Evolutionary conservation across 2,797 vertebrate genomes (phyloP).

Genomic region (Coreius guichenoti): DNA sequence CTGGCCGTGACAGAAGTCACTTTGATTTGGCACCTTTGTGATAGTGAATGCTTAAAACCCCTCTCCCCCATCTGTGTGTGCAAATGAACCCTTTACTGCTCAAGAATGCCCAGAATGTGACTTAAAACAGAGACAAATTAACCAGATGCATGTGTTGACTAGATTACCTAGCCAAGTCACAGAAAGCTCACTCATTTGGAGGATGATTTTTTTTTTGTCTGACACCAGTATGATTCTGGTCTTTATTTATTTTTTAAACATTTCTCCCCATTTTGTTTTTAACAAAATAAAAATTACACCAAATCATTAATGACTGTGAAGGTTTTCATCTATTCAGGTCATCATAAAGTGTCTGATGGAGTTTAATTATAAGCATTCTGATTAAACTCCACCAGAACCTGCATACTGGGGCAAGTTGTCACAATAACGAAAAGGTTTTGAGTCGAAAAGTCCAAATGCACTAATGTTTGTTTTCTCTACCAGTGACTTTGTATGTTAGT

Average conservation of each 20-base stretch:
- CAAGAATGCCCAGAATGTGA: slow-evolving; percentile 66
- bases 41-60: slow-evolving; percentile 77
- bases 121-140: slow-evolving; percentile 76
- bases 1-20: slow-evolving; percentile 76
- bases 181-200: neutral
- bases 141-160: slow-evolving; percentile 76
- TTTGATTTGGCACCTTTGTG: slow-evolving; percentile 84
- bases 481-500: neutral
- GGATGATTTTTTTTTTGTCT: neutral
- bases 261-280: neutral
- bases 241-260: neutral
- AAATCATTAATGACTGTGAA: neutral
- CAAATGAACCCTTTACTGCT: slow-evolving; percentile 75
- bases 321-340: neutral
- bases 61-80: slow-evolving; percentile 71
- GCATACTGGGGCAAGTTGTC: neutral
- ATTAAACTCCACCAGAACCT: neutral
- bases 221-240: neutral
- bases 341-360: neutral
- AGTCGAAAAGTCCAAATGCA: neutral
- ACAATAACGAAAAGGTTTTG: neutral
- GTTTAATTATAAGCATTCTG: neutral
- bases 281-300: neutral
- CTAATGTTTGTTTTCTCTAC: neutral
- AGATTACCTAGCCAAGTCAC: neutral